Percentiles rank a stretch among this genome's conserved stretches.
phyloP scores from a whole-genome alignment of 2,888 invertebrate genomes.

The Trichopoda pennipes region DNA sequence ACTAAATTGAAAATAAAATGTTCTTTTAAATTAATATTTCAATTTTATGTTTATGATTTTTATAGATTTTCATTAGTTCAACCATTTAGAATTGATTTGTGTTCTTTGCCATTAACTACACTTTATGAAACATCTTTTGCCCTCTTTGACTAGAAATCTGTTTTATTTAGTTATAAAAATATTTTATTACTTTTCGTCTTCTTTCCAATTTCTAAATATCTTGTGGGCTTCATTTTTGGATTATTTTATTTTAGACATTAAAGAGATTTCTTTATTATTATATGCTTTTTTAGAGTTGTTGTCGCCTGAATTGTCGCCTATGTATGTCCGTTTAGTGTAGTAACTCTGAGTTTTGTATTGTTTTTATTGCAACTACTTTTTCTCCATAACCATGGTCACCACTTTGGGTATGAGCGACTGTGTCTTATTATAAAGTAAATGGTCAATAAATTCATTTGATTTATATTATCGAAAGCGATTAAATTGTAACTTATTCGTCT shows the following conservation, averaged over 20 bases:
- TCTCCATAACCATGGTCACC: constrained; percentile 9
- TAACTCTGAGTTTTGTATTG: constrained; percentile 49
- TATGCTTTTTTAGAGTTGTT: constrained; percentile 34
- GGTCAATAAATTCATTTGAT: constrained; percentile 70
- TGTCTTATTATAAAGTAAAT: constrained; percentile 52
- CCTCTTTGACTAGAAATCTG: no score
- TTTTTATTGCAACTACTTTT: constrained; percentile 49
- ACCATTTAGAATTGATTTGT: constrained; percentile 20
- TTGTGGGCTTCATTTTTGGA: constrained; percentile 58
- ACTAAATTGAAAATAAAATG: not conserved
- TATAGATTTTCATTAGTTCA: constrained; percentile 31
- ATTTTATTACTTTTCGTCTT: constrained; percentile 54
- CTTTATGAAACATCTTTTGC: not conserved
- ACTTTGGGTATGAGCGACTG: constrained; percentile 16
- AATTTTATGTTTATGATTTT: constrained; percentile 31
- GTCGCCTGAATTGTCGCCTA: constrained; percentile 64
- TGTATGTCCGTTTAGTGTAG: constrained; percentile 51
- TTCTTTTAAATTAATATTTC: constrained; percentile 23
- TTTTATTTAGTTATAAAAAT: constrained; percentile 44
- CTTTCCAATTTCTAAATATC: constrained; percentile 56
- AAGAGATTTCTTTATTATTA: constrained; percentile 36
- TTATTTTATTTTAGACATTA: constrained; percentile 18
- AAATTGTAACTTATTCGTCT: constrained; percentile 67
- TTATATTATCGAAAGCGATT: constrained; percentile 70
- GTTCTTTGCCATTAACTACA: not conserved